These are phyloP conservation scores for Hemiprocne comata DNA, from an alignment of 2,113 vertebrate species.

Conservation along the genomic window DNA sequence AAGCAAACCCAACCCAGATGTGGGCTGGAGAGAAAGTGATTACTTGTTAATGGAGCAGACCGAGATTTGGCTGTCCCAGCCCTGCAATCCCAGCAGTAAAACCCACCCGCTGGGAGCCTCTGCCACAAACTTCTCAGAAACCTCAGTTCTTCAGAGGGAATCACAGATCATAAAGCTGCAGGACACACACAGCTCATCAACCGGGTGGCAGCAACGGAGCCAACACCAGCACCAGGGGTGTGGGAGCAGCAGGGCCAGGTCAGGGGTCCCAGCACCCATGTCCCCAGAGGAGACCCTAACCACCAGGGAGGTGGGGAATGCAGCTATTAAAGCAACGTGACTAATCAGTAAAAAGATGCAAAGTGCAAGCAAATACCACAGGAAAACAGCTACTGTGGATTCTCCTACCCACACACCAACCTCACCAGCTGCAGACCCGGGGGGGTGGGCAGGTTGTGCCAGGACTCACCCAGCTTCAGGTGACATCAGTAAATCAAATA, in stretches of 20 bases:
- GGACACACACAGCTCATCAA: not conserved
- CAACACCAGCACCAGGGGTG: not conserved
- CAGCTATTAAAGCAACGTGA: rapidly evolving
- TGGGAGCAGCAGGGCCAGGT: not conserved
- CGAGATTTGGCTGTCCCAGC: not conserved
- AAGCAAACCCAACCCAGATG: not conserved
- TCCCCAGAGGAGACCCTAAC: rapidly evolving
- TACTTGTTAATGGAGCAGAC: constrained; percentile 28
- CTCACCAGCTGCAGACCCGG: not conserved
- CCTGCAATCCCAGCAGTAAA: not conserved
- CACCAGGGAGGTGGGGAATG: rapidly evolving
- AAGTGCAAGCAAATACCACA: not conserved
- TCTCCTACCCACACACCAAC: rapidly evolving
- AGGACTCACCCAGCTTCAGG: not conserved
- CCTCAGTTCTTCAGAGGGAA: not conserved
- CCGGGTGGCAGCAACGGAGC: not conserved
- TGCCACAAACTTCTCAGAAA: constrained; percentile 10
- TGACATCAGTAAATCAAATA: not conserved
- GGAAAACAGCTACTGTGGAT: not conserved
- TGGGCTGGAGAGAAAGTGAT: not conserved
- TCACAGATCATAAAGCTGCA: constrained; percentile 22
- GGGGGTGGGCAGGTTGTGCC: not conserved
- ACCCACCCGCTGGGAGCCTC: not conserved
- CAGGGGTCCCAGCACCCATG: rapidly evolving
- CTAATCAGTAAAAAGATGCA: not conserved